Percentiles rank a stretch among this genome's conserved stretches.
phyloP scores from a whole-genome alignment of 2,113 vertebrate genomes.

The Antigone vipio region DNA sequence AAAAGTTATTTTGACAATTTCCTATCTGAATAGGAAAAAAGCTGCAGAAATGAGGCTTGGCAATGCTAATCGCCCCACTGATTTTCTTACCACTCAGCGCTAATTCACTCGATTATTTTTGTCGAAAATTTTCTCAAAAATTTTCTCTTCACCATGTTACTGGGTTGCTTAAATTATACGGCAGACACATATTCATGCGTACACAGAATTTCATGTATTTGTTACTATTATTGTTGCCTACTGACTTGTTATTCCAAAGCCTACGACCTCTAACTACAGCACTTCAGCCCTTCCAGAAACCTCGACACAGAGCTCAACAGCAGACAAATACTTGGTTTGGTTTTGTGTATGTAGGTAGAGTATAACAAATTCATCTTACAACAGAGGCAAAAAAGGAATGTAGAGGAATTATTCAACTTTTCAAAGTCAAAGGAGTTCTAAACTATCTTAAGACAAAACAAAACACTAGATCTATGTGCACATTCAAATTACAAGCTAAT shows the following conservation, averaged over 20 bases:
- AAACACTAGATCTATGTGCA: background rate
- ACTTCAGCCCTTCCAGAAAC: conserved; percentile 37
- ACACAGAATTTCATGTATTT: background rate
- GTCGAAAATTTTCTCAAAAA: background rate
- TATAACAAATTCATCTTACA: conserved; percentile 25
- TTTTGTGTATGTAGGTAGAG: background rate
- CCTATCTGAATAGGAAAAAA: background rate
- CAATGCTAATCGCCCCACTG: background rate
- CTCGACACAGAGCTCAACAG: conserved; percentile 4
- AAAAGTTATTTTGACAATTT: conserved; percentile 1
- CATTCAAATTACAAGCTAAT: background rate
- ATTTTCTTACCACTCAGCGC: background rate
- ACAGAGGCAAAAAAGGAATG: conserved; percentile 11
- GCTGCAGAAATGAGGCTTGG: background rate
- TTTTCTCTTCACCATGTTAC: background rate
- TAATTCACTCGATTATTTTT: background rate
- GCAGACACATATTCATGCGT: background rate
- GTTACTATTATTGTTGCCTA: background rate
- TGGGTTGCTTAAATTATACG: background rate
- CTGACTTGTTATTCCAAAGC: conserved; percentile 18
- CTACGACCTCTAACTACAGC: conserved; percentile 21
- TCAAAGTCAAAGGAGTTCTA: conserved; percentile 20
- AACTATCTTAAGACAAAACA: background rate
- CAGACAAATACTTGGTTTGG: background rate
- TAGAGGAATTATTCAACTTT: conserved; percentile 1